Evolutionary conservation across 2,888 invertebrate genomes (phyloP).

Genomic region (Nematopogon swammerdamellus): DNA sequence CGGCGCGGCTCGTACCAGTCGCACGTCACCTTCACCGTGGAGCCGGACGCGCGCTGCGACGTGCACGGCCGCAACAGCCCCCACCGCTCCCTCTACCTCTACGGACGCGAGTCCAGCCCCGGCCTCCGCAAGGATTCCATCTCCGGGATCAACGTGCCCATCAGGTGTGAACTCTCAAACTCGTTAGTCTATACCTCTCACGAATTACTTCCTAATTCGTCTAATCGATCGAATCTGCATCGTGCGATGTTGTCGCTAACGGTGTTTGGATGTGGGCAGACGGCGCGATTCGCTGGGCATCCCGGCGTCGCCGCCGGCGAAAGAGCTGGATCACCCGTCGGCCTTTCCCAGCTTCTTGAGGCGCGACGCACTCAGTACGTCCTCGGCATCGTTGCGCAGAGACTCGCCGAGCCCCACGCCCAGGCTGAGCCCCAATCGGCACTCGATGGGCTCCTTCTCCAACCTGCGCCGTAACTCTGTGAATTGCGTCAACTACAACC

Average conservation of each 20-base stretch:
- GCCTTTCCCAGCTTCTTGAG: constrained; percentile 66
- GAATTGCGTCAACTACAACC: constrained; percentile 38
- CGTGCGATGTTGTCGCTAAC: no score
- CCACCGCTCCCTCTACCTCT: constrained; percentile 37
- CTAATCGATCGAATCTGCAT: no score
- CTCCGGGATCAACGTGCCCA: constrained; percentile 43
- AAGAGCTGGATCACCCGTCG: constrained; percentile 67
- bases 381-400: constrained; percentile 42
- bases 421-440: constrained; percentile 31
- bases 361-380: constrained; percentile 53
- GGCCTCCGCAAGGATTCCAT: constrained; percentile 57
- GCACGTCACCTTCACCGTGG: constrained; percentile 50
- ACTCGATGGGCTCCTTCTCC: constrained; percentile 46
- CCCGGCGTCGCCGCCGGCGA: constrained; percentile 52
- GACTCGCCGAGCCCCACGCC: constrained; percentile 48
- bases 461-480: constrained; percentile 30
- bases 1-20: constrained; percentile 37
- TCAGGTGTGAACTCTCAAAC: constrained; percentile 36
- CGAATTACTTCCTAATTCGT: no score
- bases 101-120: constrained; percentile 46
- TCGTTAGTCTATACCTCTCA: no score
- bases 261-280: constrained; percentile 23
- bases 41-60: constrained; percentile 63
- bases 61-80: constrained; percentile 59
- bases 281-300: constrained; percentile 59